Evolutionary conservation across 2,113 vertebrate species (phyloP), one percentile per base, ranked within the genome.

Genomic region (Heterochromis multidens): DNA sequence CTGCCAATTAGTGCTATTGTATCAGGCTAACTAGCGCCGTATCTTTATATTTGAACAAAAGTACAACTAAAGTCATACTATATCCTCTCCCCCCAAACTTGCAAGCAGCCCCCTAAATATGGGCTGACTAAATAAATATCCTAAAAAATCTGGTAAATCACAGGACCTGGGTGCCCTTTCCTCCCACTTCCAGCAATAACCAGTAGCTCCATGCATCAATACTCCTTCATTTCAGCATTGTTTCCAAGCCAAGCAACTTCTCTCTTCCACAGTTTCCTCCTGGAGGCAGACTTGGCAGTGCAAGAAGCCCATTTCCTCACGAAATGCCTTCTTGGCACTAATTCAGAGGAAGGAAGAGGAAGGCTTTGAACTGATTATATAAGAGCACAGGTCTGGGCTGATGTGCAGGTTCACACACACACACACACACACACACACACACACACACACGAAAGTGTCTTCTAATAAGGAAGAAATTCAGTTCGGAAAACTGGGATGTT

Each of bases 141-240:
- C 46, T 52, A 2, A 49, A 70, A 79, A n/a, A 87, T 40, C 27
- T 16, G 35, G 63, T 79, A 84, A 67, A 67, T 67, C 37, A 67
- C 16, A 23, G 63, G 37, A 67, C 14, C 13, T 67, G 31, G 25
- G 11, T 86, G 76, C 80, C 63, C 65, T 76, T 35, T 82, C 65
- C 87, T 80, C 80, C 49, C n/a, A 87, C 70, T 70, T 72, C 19
- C n/a, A 78, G 40, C 54, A 72, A 43, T 74, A 78, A 58, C 72
- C 58, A 56, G 70, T 49, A 57, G 37, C 37, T 43, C 37, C 23
- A 27, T 70, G 23, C 23, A 46, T 70, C 37, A 46, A 46, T 70
- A 46, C 63, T 70, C 14, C 37, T 46, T 70, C 16, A 23, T 43
- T 43, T 67, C 43, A 43, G 16, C n/a, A 25, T 23, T 43, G 37